A percentile compares a stretch with the other conserved stretches of the same genome.
Conservation (phyloP, 2,113 vertebrate species). For the Bubo blakistoni region DNA sequence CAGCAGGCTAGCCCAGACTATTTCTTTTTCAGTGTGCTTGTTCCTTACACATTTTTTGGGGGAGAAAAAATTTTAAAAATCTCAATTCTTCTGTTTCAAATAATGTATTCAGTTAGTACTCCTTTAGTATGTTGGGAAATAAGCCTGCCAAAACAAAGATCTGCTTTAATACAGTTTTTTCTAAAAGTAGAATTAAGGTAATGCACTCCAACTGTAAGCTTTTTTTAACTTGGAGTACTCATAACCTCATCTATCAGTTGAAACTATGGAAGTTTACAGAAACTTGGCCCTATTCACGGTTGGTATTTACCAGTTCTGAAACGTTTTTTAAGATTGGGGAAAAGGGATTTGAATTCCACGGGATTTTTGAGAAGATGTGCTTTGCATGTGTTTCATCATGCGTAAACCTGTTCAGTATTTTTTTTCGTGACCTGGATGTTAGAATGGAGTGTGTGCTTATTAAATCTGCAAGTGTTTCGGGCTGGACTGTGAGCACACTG, state of each 20-base stretch:
- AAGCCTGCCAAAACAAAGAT: neutral
- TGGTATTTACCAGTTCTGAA: neutral
- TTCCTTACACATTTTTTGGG: neutral
- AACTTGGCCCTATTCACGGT: neutral
- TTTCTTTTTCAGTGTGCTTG: neutral
- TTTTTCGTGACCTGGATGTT: neutral
- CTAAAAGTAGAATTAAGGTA: neutral
- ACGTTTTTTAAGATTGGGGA: neutral
- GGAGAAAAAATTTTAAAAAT: too few species aligned
- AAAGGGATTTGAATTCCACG: neutral
- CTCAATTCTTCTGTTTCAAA: neutral
- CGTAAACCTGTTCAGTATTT: neutral
- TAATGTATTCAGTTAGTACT: neutral
- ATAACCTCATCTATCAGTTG: neutral
- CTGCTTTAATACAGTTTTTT: neutral
- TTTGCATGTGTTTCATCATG: neutral
- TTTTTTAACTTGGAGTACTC: neutral
- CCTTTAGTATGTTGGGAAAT: neutral
- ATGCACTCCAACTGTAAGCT: neutral
- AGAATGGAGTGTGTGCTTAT: neutral
- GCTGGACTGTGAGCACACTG: rapidly evolving
- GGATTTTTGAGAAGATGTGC: neutral
- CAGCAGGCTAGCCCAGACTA: neutral
- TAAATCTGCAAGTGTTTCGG: neutral
- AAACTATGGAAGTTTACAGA: neutral